Percentiles rank a stretch among this genome's conserved stretches.
These are phyloP conservation scores for Caranx melampygus DNA, from an alignment of 2,113 vertebrate species.

Conservation along the genomic window DNA sequence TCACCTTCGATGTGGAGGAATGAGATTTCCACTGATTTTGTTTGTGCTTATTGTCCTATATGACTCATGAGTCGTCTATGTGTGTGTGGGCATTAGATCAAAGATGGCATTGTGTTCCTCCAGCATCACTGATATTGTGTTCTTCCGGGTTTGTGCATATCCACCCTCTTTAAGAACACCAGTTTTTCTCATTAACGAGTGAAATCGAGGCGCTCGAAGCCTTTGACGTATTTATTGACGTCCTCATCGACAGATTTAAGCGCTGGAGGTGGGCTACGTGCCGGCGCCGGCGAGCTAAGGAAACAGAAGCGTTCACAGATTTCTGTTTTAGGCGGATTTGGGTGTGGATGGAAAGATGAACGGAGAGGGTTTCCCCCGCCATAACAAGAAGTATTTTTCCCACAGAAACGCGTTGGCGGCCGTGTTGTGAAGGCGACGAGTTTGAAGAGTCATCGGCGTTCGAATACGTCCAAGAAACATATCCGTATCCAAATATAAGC, in stretches of 20 bases:
- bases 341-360: conserved; percentile 62
- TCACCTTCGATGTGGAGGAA: background rate
- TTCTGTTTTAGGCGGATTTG: conserved; percentile 12
- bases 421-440: background rate
- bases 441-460: fast-evolving
- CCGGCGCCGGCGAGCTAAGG: conserved; percentile 46
- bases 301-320: background rate
- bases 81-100: conserved; percentile 71
- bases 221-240: conserved; percentile 52
- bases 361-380: conserved; percentile 7
- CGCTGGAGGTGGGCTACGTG: conserved; percentile 26
- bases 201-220: conserved; percentile 11
- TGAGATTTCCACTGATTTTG: conserved; percentile 54
- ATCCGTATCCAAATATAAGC: background rate
- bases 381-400: conserved; percentile 39
- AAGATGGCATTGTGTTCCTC: conserved; percentile 77
- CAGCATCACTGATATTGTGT: conserved; percentile 45
- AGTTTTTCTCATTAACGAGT: conserved; percentile 69
- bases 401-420: conserved; percentile 31
- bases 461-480: background rate
- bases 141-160: conserved; percentile 38
- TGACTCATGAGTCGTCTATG: conserved; percentile 56
- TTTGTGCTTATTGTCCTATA: conserved; percentile 50
- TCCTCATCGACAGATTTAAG: conserved; percentile 32
- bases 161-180: conserved; percentile 49